phyloP scores from a whole-genome alignment of 2,888 invertebrate species.

The Hemicrepidius hirtus region DNA sequence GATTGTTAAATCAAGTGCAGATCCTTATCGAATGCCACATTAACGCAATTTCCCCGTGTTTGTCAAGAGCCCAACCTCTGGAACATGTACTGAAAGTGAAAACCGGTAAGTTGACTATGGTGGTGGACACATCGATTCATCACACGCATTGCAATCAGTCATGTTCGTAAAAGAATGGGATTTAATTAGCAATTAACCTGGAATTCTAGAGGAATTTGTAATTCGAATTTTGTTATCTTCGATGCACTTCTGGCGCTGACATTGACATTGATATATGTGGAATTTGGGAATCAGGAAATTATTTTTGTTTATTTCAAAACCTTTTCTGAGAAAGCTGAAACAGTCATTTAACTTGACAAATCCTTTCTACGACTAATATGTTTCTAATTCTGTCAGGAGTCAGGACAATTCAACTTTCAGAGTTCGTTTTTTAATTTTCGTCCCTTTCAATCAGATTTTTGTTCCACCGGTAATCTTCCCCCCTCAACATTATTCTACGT shows the following conservation, averaged over 20 bases:
- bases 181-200: slow-evolving; percentile 42
- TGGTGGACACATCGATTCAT: slow-evolving; percentile 40
- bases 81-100: slow-evolving; percentile 40
- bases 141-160: slow-evolving; percentile 35
- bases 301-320: not conserved
- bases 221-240: slow-evolving; percentile 23
- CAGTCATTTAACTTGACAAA: too few relatives aligned
- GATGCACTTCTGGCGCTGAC: slow-evolving; percentile 25
- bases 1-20: slow-evolving; percentile 26
- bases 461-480: too few relatives aligned
- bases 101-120: slow-evolving; percentile 38
- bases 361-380: too few relatives aligned
- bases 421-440: too few relatives aligned
- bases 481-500: too few relatives aligned
- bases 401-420: too few relatives aligned
- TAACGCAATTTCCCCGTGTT: slow-evolving; percentile 38
- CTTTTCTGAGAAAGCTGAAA: not conserved
- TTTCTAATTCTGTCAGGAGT: not conserved
- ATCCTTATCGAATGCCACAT: slow-evolving; percentile 26
- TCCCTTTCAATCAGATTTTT: too few relatives aligned
- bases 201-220: slow-evolving; percentile 32
- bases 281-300: slow-evolving; percentile 13
- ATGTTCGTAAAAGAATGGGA: slow-evolving; percentile 32
- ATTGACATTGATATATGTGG: slow-evolving; percentile 31
- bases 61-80: slow-evolving; percentile 31